Base-by-base conservation (phyloP, 2,113 vertebrate species). In the Seriola quinqueradiata region DNA sequence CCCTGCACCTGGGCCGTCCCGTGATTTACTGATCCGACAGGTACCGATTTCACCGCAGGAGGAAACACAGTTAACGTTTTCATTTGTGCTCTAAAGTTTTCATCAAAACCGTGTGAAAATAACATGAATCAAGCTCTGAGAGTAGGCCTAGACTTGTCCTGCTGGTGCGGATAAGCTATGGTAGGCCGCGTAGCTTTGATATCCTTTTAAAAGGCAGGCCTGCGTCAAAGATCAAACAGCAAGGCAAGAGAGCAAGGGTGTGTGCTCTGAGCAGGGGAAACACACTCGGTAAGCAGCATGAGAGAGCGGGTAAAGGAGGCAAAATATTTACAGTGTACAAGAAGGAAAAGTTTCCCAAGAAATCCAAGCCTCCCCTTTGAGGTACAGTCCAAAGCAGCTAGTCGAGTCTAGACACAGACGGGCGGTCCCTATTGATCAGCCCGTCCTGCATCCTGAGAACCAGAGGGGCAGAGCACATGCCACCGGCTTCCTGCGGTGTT, bases 301-400 rank as follows among this genome's bases (percentile, higher is more conserved):
- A 86, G 88, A 89, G 85, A 48, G 75, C 38, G 44, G 84, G 73
- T 59, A 57, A 69, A 78, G 80, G 84, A 85, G 87, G 85, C 76
- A 87, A 92, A 93, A 94, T 93, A 93, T 93, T 93, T 92, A 94
- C 87, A 90, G 83, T 90, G 87, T 59, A 74, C 70, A 75, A 88
- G 82, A 54, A 77, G 75, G 82, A 88, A 86, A 90, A 83, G 85
- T 92, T 93, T 90, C 91, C 89, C 88, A 93, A 83, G 92, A 90
- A 91, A 92, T 86, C 61, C 70, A 85, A 92, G 75, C 79, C 81
- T 89, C 17, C 71, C 77, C 88, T 93, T 92, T 92, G 92, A 93
- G 87, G 90, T 90, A 40, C 0, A 28, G 87, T 84, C 90, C 92
- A 92, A 91, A 82, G 79, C 74, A 38, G 84, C 80, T 36, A 19